Evolutionary conservation across 1,140 invertebrate genomes (phyloP).

Genomic region (Trachymyrmex septentrionalis): DNA sequence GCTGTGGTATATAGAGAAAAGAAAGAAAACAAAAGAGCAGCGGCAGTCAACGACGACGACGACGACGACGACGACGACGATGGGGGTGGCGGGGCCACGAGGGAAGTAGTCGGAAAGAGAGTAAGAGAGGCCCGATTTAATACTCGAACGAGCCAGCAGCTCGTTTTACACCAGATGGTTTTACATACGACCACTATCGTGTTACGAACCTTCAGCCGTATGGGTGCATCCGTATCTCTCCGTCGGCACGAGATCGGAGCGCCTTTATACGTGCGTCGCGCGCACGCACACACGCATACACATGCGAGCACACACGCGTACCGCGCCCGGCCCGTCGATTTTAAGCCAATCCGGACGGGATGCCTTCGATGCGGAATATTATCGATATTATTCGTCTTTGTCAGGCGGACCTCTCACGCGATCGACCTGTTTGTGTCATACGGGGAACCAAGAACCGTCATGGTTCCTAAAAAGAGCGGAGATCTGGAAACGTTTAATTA

Average conservation of each 20-base stretch:
- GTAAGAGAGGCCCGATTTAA: slow-evolving; percentile 83
- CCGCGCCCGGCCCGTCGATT: slow-evolving; percentile 44
- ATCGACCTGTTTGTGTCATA: neutral
- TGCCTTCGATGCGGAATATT: slow-evolving; percentile 76
- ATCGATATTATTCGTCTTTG: slow-evolving; percentile 77
- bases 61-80: neutral
- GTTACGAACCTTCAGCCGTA: slow-evolving; percentile 80
- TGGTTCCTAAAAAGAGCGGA: slow-evolving; percentile 34
- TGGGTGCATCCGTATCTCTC: slow-evolving; percentile 60
- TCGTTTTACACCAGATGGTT: slow-evolving; percentile 86
- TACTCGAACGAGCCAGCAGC: slow-evolving; percentile 84
- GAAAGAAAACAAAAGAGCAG: slow-evolving; percentile 68
- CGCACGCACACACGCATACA: slow-evolving; percentile 22
- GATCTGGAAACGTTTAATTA: slow-evolving; percentile 41
- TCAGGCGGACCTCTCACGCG: neutral
- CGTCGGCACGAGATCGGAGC: slow-evolving; percentile 51
- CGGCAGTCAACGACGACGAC: slow-evolving; percentile 14
- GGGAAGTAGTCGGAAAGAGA: slow-evolving; percentile 66
- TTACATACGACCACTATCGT: slow-evolving; percentile 85
- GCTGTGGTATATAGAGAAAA: slow-evolving; percentile 29
- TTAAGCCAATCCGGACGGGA: slow-evolving; percentile 57
- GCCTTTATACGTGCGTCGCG: slow-evolving; percentile 63
- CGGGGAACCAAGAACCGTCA: neutral
- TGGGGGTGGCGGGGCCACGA: slow-evolving; percentile 32
- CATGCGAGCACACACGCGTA: too few relatives aligned